Base-by-base conservation (phyloP, 1,140 invertebrate species). In the Leptinotarsa lineolata region DNA sequence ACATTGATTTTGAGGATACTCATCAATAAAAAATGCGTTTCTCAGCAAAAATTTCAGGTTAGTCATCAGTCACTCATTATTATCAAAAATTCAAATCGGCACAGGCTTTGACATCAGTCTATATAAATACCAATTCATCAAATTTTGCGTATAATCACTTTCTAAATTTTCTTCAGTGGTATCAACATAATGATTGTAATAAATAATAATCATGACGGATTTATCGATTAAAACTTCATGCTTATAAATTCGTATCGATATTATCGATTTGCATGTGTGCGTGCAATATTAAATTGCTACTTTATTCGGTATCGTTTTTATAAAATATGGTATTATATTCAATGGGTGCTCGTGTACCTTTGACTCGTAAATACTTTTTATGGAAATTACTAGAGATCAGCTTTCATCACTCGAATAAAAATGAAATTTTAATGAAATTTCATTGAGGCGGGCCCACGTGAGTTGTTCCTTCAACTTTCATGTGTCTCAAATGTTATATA, bases 261-360 rank as follows among this genome's bases (percentile, higher is more conserved):
- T 73, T 73, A 70, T 71, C 72, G 68, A 76, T 76, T 76, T 71
- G 68, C 75, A 73, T 76, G 72, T 71, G 20, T 66, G 75, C 75
- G 72, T 76, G 75, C 75, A 73, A 76, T 73, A 68, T 76, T 73
- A 76, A 76, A 76, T 73, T 73, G 75, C 72, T 71, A 73, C 72
- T 73, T 76, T 72, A 75, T 72, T 72, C 58, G 20, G 61, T 46
- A 46, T 60, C 22, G n/a, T 61, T 20, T n/a, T 30, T 61, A 59
- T 71, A 71, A 63, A 63, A 71, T 71, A 63, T 69, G 20, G 61
- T 44, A 71, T 71, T 71, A 71, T 16, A 45, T 68, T 45, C 30
- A 54, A 15, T 68, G 44, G 22, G 54, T 18, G 16, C 48, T 54
- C 48, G 48, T 3, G n/a, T 39, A 39, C 30, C 30, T 11, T 39